phyloP scores from a whole-genome alignment of 2,113 vertebrate species.

The Anguilla japonica region DNA sequence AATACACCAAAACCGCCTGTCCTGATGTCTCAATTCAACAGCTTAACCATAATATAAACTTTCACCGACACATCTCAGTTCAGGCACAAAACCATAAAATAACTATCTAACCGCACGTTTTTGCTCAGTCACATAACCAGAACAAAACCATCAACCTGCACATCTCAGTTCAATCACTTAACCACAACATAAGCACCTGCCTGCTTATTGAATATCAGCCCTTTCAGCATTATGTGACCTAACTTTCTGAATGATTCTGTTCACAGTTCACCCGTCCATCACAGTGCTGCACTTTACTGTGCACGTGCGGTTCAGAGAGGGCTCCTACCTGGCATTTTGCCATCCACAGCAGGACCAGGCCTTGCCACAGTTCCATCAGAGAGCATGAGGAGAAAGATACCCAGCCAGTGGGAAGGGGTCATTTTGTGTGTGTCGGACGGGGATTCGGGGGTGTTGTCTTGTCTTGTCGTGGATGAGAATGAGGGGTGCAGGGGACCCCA shows the following conservation, averaged over 20 bases:
- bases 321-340: conserved; percentile 57
- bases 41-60: background rate
- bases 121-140: background rate
- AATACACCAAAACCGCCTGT: no score
- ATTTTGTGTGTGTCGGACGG: conserved; percentile 51
- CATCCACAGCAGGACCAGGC: conserved; percentile 35
- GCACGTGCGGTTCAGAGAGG: background rate
- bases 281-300: background rate
- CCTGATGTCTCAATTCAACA: background rate
- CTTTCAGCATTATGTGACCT: no score
- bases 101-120: no score
- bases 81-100: background rate
- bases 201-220: background rate
- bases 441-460: background rate
- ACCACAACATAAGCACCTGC: background rate
- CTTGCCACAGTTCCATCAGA: conserved; percentile 39
- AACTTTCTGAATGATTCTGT: no score
- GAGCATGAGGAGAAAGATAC: conserved; percentile 54
- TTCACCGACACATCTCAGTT: no score
- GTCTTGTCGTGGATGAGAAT: background rate
- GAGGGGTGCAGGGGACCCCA: background rate
- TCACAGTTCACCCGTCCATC: no score
- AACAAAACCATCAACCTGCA: background rate
- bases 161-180: background rate
- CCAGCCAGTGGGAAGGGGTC: conserved; percentile 52